Conservation (phyloP, 2,797 vertebrate species). For the Muscicapa comitata region DNA sequence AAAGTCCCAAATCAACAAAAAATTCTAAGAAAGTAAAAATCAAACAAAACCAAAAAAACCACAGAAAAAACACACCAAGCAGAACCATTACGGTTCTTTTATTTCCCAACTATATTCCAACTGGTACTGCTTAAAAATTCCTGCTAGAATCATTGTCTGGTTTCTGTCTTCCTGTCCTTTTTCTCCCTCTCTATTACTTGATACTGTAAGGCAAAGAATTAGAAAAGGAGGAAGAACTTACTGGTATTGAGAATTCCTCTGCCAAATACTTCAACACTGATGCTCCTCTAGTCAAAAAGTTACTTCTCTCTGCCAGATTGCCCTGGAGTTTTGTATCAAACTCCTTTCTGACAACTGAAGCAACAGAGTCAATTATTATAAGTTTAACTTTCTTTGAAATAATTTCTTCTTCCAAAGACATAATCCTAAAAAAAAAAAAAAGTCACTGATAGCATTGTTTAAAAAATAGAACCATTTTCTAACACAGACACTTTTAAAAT, state of each 20-base stretch:
- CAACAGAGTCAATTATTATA: constrained; percentile 82
- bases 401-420: constrained; percentile 84
- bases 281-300: constrained; percentile 79
- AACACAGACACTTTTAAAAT: background rate
- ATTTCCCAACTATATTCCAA: background rate
- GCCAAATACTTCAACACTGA: constrained; percentile 82
- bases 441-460: background rate
- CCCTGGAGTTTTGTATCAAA: constrained; percentile 82
- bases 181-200: background rate
- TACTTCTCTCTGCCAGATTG: constrained; percentile 79
- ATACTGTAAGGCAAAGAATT: background rate
- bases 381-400: constrained; percentile 81
- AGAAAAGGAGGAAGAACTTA: constrained; percentile 65
- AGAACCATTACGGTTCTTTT: background rate
- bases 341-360: constrained; percentile 86
- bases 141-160: background rate
- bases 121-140: background rate
- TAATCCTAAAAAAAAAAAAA: constrained; percentile 66
- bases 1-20: background rate
- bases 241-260: constrained; percentile 84
- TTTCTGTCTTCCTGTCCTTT: background rate
- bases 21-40: background rate
- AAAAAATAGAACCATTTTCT: background rate
- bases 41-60: background rate
- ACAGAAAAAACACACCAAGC: background rate